A percentile compares a stretch with the other conserved stretches of the same genome.
phyloP scores from a whole-genome alignment of 1,140 invertebrate species.

The Zaprionus kolodkinae region DNA sequence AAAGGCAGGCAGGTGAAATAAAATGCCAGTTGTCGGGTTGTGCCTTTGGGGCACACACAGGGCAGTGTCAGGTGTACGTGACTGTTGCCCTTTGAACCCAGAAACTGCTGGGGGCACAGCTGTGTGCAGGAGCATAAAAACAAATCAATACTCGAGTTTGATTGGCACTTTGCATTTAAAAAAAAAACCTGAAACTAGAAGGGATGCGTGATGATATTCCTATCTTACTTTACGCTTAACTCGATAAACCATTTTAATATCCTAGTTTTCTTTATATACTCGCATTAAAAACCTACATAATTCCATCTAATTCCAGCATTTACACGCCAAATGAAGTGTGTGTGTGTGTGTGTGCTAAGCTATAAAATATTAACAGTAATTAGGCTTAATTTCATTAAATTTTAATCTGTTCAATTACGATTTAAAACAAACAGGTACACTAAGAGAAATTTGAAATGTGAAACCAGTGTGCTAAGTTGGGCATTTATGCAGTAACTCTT shows the following conservation, averaged over 20 bases:
- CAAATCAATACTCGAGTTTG: conserved; percentile 71
- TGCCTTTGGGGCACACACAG: conserved; percentile 27
- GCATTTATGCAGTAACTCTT: no score
- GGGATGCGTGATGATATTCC: not conserved
- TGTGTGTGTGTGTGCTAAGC: no score
- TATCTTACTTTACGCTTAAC: no score
- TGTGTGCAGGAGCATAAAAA: conserved; percentile 38
- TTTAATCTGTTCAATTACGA: not conserved
- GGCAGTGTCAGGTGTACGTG: conserved; percentile 60
- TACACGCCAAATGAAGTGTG: not conserved
- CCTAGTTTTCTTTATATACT: not conserved
- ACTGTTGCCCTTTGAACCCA: conserved; percentile 53
- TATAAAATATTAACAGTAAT: not conserved
- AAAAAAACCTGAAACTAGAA: conserved; percentile 48
- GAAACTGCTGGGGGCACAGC: conserved; percentile 20
- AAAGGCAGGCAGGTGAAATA: conserved; percentile 66
- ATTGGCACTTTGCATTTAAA: conserved; percentile 77
- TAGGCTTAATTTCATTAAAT: not conserved
- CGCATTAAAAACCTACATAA: not conserved
- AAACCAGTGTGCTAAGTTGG: no score
- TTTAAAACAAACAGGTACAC: not conserved
- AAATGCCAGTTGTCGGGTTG: conserved; percentile 55
- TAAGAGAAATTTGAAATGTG: not conserved
- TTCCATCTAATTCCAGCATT: not conserved
- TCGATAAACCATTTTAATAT: not conserved